Evolutionary conservation across 1,140 invertebrate genomes (phyloP).

Genomic region (Physella acuta): DNA sequence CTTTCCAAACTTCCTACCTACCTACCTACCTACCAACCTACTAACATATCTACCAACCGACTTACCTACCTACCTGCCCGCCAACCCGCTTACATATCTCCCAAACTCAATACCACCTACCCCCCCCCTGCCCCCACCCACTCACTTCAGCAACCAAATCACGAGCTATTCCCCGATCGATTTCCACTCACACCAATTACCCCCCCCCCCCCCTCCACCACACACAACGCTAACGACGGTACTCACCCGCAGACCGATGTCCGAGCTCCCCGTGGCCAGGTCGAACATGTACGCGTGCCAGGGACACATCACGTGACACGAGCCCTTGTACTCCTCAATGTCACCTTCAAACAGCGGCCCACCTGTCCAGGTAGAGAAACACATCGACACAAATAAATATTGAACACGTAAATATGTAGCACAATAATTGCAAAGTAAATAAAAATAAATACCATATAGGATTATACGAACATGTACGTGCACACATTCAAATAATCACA

Average conservation of each 20-base stretch:
- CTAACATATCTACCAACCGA: no score
- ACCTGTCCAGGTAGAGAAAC: constrained; percentile 29
- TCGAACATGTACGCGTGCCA: constrained; percentile 56
- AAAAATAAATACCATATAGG: background rate
- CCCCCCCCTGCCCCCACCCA: background rate
- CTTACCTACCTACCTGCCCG: no score
- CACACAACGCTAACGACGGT: background rate
- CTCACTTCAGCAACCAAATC: background rate
- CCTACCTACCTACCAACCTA: no score
- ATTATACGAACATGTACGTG: background rate
- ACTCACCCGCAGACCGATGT: constrained; percentile 46
- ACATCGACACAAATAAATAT: background rate
- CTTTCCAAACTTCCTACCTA: no score
- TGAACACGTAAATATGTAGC: background rate
- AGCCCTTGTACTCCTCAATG: constrained; percentile 50
- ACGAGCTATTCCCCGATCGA: background rate
- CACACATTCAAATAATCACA: background rate
- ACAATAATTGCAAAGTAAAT: background rate
- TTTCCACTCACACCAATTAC: background rate
- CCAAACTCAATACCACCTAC: no score
- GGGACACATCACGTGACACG: constrained; percentile 49
- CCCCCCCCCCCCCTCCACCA: background rate
- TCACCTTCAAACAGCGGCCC: constrained; percentile 49
- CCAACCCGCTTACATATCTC: no score
- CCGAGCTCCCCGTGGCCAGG: constrained; percentile 41